Evolutionary conservation across 2,113 vertebrate genomes (phyloP).

Genomic region (Eupsittula cactorum): DNA sequence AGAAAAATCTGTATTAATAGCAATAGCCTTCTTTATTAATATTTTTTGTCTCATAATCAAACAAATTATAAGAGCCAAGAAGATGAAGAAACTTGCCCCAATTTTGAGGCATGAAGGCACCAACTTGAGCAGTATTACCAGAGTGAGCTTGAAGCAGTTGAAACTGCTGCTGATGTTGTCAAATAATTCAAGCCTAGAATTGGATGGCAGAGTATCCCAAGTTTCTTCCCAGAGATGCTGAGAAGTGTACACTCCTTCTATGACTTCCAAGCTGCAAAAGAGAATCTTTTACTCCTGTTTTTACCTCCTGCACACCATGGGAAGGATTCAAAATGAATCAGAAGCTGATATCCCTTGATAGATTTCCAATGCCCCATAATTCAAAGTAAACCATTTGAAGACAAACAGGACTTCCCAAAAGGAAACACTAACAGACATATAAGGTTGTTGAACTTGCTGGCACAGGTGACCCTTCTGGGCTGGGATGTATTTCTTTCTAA

Average conservation of each 20-base stretch:
- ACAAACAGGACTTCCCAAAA: background rate
- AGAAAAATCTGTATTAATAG: background rate
- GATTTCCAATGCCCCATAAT: background rate
- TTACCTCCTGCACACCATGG: background rate
- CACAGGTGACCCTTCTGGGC: background rate
- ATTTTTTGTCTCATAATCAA: background rate
- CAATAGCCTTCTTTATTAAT: background rate
- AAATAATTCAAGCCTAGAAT: background rate
- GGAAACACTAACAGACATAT: background rate
- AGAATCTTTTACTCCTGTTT: background rate
- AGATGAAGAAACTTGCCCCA: background rate
- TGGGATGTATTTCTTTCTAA: background rate
- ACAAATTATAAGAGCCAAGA: background rate
- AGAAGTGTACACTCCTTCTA: background rate
- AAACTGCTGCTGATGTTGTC: background rate
- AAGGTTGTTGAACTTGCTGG: background rate
- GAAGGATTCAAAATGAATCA: background rate
- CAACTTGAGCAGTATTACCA: background rate
- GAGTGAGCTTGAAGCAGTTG: background rate
- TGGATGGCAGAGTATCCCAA: background rate
- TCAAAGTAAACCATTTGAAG: background rate
- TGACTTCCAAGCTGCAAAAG: background rate
- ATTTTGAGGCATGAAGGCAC: background rate
- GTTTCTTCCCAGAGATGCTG: background rate
- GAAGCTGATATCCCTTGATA: background rate